A percentile compares a stretch with the other conserved stretches of the same genome.
Conservation (phyloP, 1,140 invertebrate species). For the Atta colombica region DNA sequence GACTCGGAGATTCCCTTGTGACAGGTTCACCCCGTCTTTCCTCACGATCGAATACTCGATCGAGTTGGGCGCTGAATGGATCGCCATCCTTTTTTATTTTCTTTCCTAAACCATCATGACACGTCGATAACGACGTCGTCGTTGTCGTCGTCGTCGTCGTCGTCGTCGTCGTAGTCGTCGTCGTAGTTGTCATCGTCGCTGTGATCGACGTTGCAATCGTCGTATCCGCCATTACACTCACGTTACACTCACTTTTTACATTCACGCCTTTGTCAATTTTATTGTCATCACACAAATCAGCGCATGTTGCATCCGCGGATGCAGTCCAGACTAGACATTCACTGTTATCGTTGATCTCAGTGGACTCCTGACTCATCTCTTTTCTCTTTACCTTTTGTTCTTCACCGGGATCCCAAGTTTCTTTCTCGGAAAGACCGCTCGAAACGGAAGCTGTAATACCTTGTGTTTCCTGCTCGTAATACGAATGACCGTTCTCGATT, state of each 20-base stretch:
- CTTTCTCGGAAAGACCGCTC: conserved; percentile 85
- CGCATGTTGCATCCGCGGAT: conserved; percentile 83
- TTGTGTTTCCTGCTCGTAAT: conserved; percentile 57
- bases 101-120: conserved; percentile 59
- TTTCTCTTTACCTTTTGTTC: conserved; percentile 50
- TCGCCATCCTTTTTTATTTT: conserved; percentile 86
- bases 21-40: conserved; percentile 86
- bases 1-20: conserved; percentile 83
- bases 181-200: neutral
- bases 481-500: conserved; percentile 72
- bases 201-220: conserved; percentile 1
- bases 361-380: conserved; percentile 49
- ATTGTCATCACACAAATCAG: conserved; percentile 72
- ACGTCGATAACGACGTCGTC: conserved; percentile 42
- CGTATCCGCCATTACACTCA: conserved; percentile 49
- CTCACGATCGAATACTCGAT: conserved; percentile 91
- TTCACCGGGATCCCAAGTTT: conserved; percentile 89
- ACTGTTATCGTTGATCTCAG: conserved; percentile 74
- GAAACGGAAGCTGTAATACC: conserved; percentile 73
- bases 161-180: neutral
- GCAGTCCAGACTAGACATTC: conserved; percentile 87
- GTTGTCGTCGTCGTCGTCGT: conserved; percentile 30
- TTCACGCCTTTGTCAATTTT: conserved; percentile 68
- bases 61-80: conserved; percentile 90
- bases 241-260: conserved; percentile 71